These are phyloP conservation scores for Drosophila carrolli DNA, from an alignment of 1,140 invertebrate species.

Conservation along the genomic window DNA sequence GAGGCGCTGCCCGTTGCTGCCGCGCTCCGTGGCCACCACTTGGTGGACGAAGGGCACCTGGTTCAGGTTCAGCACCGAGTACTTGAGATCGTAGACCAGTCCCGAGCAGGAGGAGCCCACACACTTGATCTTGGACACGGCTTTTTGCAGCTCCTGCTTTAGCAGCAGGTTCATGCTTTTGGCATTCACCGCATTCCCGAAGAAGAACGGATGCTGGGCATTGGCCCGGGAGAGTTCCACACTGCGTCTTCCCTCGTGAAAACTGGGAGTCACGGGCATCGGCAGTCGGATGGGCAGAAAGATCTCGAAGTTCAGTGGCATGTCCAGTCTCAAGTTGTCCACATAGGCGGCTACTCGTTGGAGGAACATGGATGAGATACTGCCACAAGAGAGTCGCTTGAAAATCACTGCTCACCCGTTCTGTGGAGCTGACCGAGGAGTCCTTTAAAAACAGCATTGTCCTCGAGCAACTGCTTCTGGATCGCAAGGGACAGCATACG, in stretches of 20 bases:
- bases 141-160: constrained; percentile 23
- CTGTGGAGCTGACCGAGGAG: constrained; percentile 10
- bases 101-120: not conserved
- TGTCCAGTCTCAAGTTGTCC: constrained; percentile 16
- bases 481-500: not conserved
- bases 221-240: constrained; percentile 17
- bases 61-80: constrained; percentile 8
- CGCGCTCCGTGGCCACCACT: constrained; percentile 22
- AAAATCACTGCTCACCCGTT: constrained; percentile 20
- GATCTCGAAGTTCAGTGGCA: constrained; percentile 55
- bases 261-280: constrained; percentile 6
- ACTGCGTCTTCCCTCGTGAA: constrained; percentile 19
- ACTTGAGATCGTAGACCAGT: constrained; percentile 29
- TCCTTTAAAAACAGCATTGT: constrained; percentile 10
- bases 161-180: constrained; percentile 46
- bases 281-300: constrained; percentile 53
- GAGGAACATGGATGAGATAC: too few relatives aligned
- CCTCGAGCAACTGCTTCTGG: not conserved
- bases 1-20: not conserved
- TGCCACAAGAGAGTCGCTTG: not conserved
- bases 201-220: constrained; percentile 45
- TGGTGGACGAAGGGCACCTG: constrained; percentile 44
- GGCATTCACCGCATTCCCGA: constrained; percentile 38
- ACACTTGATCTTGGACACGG: not conserved
- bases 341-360: constrained; percentile 34